Evolutionary conservation across 2,113 vertebrate genomes (phyloP).

Genomic region (Amphiprion percula): DNA sequence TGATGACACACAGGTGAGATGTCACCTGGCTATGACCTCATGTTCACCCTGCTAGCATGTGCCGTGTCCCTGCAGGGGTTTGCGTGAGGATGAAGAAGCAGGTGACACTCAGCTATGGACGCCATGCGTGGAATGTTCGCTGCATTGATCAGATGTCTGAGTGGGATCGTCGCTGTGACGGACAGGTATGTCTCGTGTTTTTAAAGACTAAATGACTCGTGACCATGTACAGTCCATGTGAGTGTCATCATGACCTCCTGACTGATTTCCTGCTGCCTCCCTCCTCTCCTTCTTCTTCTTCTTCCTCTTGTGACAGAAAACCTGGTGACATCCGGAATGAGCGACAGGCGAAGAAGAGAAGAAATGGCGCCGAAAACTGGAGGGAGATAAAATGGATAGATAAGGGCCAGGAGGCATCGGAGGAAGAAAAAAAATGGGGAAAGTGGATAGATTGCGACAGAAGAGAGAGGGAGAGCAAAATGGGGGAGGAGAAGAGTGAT

Average conservation of each 20-base stretch:
- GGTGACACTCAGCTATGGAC: conserved; percentile 46
- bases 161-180: conserved; percentile 6
- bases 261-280: background rate
- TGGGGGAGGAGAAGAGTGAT: conserved; percentile 58
- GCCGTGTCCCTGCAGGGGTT: conserved; percentile 1
- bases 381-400: conserved; percentile 77
- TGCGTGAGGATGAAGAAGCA: conserved; percentile 25
- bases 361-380: conserved; percentile 70
- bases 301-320: conserved; percentile 73
- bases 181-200: conserved; percentile 45
- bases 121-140: conserved; percentile 60
- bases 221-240: conserved; percentile 18
- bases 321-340: conserved; percentile 77
- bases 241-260: conserved; percentile 56
- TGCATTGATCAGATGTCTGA: conserved; percentile 46
- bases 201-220: conserved; percentile 52
- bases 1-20: conserved; percentile 25
- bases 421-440: conserved; percentile 61
- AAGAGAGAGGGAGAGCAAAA: conserved; percentile 36
- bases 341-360: conserved; percentile 70
- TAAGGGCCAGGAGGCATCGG: conserved; percentile 57
- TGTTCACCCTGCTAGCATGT: background rate
- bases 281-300: background rate
- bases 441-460: conserved; percentile 72
- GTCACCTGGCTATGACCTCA: background rate